Base-by-base conservation (phyloP, 2,113 vertebrate species). In the Tragelaphus scriptus region DNA sequence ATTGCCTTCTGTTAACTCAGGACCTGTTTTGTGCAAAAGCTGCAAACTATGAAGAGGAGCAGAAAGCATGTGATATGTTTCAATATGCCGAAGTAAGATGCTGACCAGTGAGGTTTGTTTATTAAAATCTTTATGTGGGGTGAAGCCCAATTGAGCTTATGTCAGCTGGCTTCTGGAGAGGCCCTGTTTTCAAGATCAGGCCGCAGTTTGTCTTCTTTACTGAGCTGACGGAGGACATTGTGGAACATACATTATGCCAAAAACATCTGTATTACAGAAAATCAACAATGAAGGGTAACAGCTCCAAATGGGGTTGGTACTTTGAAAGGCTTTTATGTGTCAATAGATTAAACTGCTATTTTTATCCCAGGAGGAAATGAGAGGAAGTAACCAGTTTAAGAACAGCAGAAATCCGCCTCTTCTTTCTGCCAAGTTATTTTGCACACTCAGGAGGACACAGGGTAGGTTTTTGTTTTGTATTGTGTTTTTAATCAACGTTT, bases 201-300 rank as follows among this genome's bases (percentile, higher is more conserved):
- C 84, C 49, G 55, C 91, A 85, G 98, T 97, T 85, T 97, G 90
- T 98, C 97, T 98, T 96, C 95, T 92, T 93, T 97, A 95, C 87
- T 28, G 92, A 95, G 85, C 96, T 97, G 95, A 97, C 93, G 65
- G 96, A 51, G 87, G 87, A 90, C 61, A 44, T 82, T 90, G 84
- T n/a, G 65, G 95, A 93, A 95, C 81, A 88, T 85, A 55, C 91
- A 97, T 97, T 96, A 95, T 55, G 93, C 95, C 91, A 25, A 51
- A 97, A 98, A 97, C 96, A 97, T 98, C 97, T 97, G 96, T 97
- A 97, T 92, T 96, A 96, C 59, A 92, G 96, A 97, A 96, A 97
- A 95, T 96, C 98, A 96, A 95, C 97, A 93, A 82, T 55, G 86
- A 92, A 92, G 51, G 81, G 80, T 51, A 90, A 75, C 87, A 56